A percentile compares a stretch with the other conserved stretches of the same genome.
phyloP scores from a whole-genome alignment of 2,113 vertebrate genomes.

The Zeus faber region DNA sequence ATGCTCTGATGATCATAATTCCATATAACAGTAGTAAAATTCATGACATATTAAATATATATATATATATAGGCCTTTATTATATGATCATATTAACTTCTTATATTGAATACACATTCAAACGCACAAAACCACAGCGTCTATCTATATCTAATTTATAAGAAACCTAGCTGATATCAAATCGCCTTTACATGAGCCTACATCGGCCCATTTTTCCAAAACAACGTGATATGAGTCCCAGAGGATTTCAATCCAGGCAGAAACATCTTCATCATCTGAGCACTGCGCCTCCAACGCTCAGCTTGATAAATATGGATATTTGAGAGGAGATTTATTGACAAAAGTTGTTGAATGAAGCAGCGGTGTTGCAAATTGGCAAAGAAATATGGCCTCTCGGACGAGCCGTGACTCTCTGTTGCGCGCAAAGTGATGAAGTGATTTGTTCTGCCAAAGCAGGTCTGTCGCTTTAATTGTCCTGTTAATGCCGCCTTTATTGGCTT shows the following conservation, averaged over 20 bases:
- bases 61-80: no score
- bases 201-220: slow-evolving; percentile 25
- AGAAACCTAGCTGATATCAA: no score
- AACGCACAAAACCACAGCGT: slow-evolving; percentile 9
- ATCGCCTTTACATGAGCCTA: no score
- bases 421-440: slow-evolving; percentile 67
- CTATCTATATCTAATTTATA: no score
- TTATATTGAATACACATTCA: no score
- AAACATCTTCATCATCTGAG: slow-evolving; percentile 58
- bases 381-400: slow-evolving; percentile 61
- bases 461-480: slow-evolving; percentile 74
- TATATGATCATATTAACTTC: no score
- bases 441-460: slow-evolving; percentile 57
- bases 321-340: slow-evolving; percentile 69
- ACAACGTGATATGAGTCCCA: slow-evolving; percentile 26
- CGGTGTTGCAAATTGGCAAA: slow-evolving; percentile 63
- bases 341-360: slow-evolving; percentile 66
- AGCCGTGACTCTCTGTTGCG: slow-evolving; percentile 47
- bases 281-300: slow-evolving; percentile 53
- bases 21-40: no score
- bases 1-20: no score
- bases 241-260: slow-evolving; percentile 50
- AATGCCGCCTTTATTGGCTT: slow-evolving; percentile 71
- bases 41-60: no score
- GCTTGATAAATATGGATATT: slow-evolving; percentile 76